Conservation (phyloP, 2,113 vertebrate species). For the Cricetomys ansorgei region DNA sequence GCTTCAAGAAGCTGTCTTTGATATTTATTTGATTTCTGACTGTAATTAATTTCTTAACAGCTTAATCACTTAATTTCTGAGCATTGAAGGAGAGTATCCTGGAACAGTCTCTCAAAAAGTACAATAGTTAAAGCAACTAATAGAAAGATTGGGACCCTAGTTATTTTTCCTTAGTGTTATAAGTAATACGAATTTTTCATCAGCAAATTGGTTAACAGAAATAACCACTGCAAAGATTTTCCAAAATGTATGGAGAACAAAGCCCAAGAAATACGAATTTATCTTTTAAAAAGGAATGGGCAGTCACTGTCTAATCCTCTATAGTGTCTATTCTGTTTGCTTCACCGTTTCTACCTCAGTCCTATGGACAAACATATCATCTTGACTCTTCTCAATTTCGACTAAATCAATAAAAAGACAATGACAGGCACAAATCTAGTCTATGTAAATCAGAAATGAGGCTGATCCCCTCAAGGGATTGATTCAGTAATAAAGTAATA, state of each 20-base stretch:
- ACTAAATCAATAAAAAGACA: background rate
- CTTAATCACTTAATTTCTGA: background rate
- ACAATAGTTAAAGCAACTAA: background rate
- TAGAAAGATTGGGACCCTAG: background rate
- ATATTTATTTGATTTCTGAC: background rate
- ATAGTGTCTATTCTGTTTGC: background rate
- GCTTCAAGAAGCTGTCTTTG: background rate
- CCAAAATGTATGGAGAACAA: background rate
- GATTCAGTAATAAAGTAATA: slow-evolving; percentile 16
- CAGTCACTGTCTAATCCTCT: background rate
- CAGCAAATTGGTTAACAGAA: background rate
- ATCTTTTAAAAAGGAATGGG: background rate
- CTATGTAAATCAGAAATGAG: background rate
- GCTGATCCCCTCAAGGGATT: background rate
- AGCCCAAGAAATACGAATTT: background rate
- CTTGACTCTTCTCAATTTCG: background rate
- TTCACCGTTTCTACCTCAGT: background rate
- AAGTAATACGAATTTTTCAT: background rate
- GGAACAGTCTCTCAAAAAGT: background rate
- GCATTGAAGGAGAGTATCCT: background rate
- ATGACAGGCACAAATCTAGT: background rate
- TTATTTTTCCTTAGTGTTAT: background rate
- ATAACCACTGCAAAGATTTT: background rate
- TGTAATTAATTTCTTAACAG: slow-evolving; percentile 25
- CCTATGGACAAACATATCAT: background rate